Conservation (phyloP, 2,113 vertebrate genomes). For the Xerus inauris region DNA sequence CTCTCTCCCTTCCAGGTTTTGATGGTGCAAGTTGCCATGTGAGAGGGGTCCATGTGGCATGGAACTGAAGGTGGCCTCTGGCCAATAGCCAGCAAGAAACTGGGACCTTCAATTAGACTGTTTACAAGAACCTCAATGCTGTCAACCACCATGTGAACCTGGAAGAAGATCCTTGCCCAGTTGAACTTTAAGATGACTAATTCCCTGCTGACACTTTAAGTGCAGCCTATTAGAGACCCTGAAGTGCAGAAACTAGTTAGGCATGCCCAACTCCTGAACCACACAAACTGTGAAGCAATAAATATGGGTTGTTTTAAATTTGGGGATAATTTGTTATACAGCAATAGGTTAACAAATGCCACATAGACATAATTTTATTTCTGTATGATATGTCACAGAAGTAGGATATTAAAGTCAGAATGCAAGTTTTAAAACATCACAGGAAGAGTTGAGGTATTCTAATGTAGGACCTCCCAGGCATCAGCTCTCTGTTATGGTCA, state of each 20-base stretch:
- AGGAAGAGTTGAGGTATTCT: not conserved
- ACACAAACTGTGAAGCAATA: not conserved
- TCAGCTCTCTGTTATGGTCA: no score
- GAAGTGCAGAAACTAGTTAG: no score
- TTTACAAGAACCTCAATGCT: not conserved
- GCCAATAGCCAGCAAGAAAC: not conserved
- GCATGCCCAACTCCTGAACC: not conserved
- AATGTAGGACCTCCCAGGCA: not conserved
- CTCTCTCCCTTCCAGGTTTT: not conserved
- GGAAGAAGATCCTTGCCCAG: not conserved
- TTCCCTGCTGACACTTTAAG: not conserved
- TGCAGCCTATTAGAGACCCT: not conserved
- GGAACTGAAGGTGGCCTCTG: not conserved
- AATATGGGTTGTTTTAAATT: not conserved
- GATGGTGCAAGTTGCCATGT: not conserved
- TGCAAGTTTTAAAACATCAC: not conserved
- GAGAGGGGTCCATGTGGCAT: not conserved
- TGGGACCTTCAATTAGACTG: not conserved
- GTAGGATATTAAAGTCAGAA: not conserved
- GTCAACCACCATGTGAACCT: not conserved
- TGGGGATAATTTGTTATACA: not conserved
- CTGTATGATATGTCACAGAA: not conserved
- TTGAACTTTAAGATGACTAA: not conserved
- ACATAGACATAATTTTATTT: not conserved
- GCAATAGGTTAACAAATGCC: not conserved